Conservation (phyloP, 2,797 vertebrate genomes). For the Meriones psammophilus region DNA sequence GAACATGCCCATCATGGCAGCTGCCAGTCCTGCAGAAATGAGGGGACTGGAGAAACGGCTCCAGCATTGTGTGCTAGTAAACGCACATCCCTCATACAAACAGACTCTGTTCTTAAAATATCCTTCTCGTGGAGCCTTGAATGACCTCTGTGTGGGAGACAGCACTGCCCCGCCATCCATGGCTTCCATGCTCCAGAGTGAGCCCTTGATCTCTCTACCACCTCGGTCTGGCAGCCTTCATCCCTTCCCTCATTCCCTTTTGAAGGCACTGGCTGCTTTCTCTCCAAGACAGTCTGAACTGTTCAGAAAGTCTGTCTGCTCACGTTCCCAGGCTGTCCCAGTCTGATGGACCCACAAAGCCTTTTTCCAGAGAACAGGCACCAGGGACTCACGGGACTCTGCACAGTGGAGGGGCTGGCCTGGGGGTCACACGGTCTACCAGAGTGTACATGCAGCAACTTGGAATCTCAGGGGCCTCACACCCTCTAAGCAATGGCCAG, state of each 20-base stretch:
- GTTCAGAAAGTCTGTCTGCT: not conserved
- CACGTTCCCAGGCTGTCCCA: not conserved
- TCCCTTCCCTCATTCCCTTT: rapidly evolving
- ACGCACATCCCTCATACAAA: not conserved
- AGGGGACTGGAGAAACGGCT: rapidly evolving
- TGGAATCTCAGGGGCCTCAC: not conserved
- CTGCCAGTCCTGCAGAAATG: not conserved
- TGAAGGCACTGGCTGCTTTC: rapidly evolving
- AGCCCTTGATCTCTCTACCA: not conserved
- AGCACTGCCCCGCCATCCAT: too few species aligned
- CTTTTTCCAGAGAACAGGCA: not conserved
- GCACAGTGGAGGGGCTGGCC: not conserved
- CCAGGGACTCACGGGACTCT: rapidly evolving
- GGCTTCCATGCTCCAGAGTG: not conserved
- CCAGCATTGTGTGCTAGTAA: rapidly evolving
- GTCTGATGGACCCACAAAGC: not conserved
- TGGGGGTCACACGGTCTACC: not conserved
- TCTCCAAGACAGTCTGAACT: not conserved
- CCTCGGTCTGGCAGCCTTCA: not conserved
- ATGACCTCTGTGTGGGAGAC: not conserved
- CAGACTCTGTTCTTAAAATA: not conserved
- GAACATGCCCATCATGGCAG: rapidly evolving
- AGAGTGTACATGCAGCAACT: not conserved
- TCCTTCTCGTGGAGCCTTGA: not conserved
- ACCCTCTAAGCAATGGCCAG: not conserved